Evolutionary conservation across 2,797 vertebrate genomes (phyloP).

Genomic region (Trematomus bernacchii): DNA sequence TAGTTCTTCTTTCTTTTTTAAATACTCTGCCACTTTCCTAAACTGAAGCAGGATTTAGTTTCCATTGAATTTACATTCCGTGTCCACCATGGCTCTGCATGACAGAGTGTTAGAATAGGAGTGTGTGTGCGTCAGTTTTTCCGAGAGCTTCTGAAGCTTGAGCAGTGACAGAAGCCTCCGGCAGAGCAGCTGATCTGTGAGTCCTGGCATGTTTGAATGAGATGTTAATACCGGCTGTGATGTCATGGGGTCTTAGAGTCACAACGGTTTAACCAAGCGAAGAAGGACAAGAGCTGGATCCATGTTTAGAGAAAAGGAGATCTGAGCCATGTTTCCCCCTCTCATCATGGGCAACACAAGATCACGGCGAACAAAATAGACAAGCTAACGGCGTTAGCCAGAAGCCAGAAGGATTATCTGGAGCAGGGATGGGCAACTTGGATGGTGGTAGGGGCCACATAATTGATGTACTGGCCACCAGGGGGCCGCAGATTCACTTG

Average conservation of each 20-base stretch:
- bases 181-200: conserved; percentile 16
- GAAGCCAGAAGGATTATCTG: too few relatives aligned
- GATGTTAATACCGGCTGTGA: conserved; percentile 46
- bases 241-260: conserved; percentile 41
- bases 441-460: too few relatives aligned
- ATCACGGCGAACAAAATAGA: too few relatives aligned
- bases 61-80: conserved; percentile 16
- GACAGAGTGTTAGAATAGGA: background rate
- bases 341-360: too few relatives aligned
- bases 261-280: conserved; percentile 1
- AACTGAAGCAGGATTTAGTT: conserved; percentile 23
- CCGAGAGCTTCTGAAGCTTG: conserved; percentile 18
- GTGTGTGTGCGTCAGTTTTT: conserved; percentile 15
- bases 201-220: conserved; percentile 28
- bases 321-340: too few relatives aligned
- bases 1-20: too few relatives aligned
- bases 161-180: conserved; percentile 17
- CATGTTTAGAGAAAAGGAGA: too few relatives aligned
- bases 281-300: too few relatives aligned
- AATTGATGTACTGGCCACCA: too few relatives aligned
- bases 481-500: too few relatives aligned
- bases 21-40: background rate
- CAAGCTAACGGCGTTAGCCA: too few relatives aligned
- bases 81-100: background rate
- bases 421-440: too few relatives aligned